Evolutionary conservation across 2,113 vertebrate species (phyloP), one percentile per base, ranked within the genome.

Genomic region (Xiphophorus hellerii): DNA sequence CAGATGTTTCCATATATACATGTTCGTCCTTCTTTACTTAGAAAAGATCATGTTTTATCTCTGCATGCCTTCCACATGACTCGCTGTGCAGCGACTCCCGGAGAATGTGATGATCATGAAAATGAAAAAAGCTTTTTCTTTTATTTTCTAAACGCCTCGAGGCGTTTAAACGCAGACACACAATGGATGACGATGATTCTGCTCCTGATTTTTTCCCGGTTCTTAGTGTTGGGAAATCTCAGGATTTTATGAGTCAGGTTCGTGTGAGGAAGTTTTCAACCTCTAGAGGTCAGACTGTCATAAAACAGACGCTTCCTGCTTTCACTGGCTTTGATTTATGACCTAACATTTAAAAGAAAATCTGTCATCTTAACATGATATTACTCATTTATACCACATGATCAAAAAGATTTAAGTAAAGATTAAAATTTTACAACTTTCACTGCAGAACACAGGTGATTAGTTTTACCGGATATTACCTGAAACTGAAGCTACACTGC

Each of bases 271-370:
- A 14, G 13, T 25, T 66, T 76, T 33, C 65, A 0, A 66, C 89
- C 89, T 86, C 89, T 89, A 92, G 91, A 75, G 85, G 91, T 78
- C 83, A 87, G 62, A 42, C 74, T 84, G 66, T 74, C 44, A 54
- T 69, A 25, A 77, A 74, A 80, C 54, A 37, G 66, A 77, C 51
- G 28, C 74, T 44, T 8, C 58, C 31, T 25, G 67, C 62, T 11
- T 29, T 60, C 28, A 0, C 20, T 31, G 80, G 22, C 2, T 77
- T n/a, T 66, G 28, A 85, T 84, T 78, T 14, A 22, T 33, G 68
- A 78, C 65, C 28, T 22, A 75, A 80, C 27, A 60, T 70, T 42
- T 30, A 27, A 64, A 80, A 62, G 28, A 76, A 2, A 35, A 48
- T 48, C 14, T 7, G 28, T 20, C 62, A 37, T 73, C 58, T 83